Base-by-base conservation (phyloP, 1,140 invertebrate species). In the Drosophila ananassae region DNA sequence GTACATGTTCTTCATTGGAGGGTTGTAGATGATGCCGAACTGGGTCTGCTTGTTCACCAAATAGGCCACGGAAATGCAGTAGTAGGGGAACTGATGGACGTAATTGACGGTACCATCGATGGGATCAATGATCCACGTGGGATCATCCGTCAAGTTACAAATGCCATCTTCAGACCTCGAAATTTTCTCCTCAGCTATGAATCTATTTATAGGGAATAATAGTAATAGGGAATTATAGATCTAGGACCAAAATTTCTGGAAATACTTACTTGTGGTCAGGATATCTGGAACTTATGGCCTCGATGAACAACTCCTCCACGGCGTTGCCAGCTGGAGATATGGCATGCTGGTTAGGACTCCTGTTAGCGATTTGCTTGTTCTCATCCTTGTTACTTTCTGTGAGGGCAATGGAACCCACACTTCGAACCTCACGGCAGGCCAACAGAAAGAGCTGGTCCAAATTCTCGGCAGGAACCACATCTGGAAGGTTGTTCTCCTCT, bases 101-200 rank as follows among this genome's bases (percentile, higher is more conserved):
- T 97, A 98, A 91, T 98, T 98, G 94, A 97, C 95, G 1, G 97
- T 97, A 3, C 97, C 97, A 92, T 98, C 97, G 5, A 97, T 94
- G 0, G 96, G 96, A 92, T 98, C 98, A 66, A 99, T 98, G 50
- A 99, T 96, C 98, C 98, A 99, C 2, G 98, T 99, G 5, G 98
- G 98, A 6, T 94, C 94, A 91, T 98, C 95, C 2, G 97, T 98
- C 13, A 99, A 92, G 34, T 94, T 92, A 73, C 95, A 94, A 91
- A 96, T 95, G 8, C 92, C 63, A 1, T 51, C 12, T 6, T 64
- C 92, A 22, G 92, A 92, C 5, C 7, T 3, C 25, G 95, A 93
- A 10, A 95, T 95, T 0, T 95, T 94, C 92, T 99, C 98, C 93
- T 99, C 98, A 1, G 98, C 98, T 77, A 99, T 99, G 91, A 99